These are phyloP conservation scores for Tanypteryx hageni DNA, from an alignment of 2,888 invertebrate species.

Conservation along the genomic window DNA sequence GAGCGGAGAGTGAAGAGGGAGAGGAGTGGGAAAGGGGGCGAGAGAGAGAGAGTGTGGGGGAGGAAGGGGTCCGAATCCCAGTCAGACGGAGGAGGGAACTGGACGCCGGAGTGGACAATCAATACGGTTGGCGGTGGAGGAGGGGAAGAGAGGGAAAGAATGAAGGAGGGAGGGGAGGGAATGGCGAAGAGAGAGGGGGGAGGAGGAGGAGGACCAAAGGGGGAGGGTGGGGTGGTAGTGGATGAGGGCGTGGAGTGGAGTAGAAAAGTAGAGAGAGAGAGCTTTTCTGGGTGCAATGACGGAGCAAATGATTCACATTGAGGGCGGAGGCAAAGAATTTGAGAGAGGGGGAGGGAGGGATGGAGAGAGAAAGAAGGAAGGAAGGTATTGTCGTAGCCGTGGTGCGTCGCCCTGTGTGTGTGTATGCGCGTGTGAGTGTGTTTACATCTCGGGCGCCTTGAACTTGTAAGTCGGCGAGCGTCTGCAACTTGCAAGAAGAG, in stretches of 20 bases:
- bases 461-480: not conserved
- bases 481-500: not conserved
- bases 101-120: constrained; percentile 61
- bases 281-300: constrained; percentile 19
- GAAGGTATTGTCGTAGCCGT: not conserved
- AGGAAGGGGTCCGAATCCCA: not conserved
- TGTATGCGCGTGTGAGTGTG: not conserved
- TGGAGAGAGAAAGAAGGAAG: not conserved
- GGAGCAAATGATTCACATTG: constrained; percentile 49
- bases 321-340: not conserved
- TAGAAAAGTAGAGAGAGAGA: not conserved
- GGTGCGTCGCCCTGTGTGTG: no score
- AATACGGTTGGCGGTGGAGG: constrained; percentile 40
- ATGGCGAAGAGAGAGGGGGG: not conserved
- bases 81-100: constrained; percentile 12
- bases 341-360: not conserved
- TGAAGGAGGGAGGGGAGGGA: not conserved
- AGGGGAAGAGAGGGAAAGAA: not conserved
- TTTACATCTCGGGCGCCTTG: not conserved
- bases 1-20: not conserved
- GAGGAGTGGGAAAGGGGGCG: not conserved
- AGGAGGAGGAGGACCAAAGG: no score
- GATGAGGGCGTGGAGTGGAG: no score
- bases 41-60: not conserved
- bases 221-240: not conserved